Base-by-base conservation (phyloP, 2,113 vertebrate genomes). In the Megaptera novaeangliae region DNA sequence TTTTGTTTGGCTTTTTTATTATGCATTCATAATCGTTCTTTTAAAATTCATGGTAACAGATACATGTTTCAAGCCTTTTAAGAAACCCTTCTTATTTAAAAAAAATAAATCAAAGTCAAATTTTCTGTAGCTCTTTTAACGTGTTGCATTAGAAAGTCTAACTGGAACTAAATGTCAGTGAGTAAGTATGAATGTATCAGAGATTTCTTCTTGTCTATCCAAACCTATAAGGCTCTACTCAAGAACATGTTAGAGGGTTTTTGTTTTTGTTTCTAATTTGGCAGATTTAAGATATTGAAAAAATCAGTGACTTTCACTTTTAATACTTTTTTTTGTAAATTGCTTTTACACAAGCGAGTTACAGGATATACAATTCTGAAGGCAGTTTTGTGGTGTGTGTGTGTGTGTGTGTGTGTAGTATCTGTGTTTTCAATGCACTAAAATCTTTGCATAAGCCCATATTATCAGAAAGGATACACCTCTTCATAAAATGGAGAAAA, bases 41-140 rank as follows among this genome's bases (percentile, higher is more conserved):
- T 98, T 98, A 97, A 98, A 98, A 98, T 97, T 97, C 97, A 98
- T 97, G 96, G 87, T 92, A 96, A 97, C 96, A 96, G 92, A 96
- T 88, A 94, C 92, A 97, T 98, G 95, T 96, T 97, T 93, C 95
- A 95, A 93, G 95, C 95, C 96, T 97, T 86, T 97, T 97, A 98
- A 98, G 92, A 96, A 94, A 96, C 71, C 9, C 25, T 96, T 96
- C 91, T 96, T 92, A 94, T 94, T 92, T 36, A 44, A 91, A 92
- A 85, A 74, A 82, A 84, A 96, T 97, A 96, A 97, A 97, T 98
- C 96, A 96, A 95, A 97, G 96, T 98, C 98, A 98, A 97, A 96
- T 98, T 98, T 98, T 96, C 96, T 93, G 57, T 84, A 93, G 90
- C n/a, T 95, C 80, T 96, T 75, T 85, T 59, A 84, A 74, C 46